Evolutionary conservation across 2,888 invertebrate species (phyloP), one percentile per base, ranked within the genome.

Genomic region (Tethea ocularis): DNA sequence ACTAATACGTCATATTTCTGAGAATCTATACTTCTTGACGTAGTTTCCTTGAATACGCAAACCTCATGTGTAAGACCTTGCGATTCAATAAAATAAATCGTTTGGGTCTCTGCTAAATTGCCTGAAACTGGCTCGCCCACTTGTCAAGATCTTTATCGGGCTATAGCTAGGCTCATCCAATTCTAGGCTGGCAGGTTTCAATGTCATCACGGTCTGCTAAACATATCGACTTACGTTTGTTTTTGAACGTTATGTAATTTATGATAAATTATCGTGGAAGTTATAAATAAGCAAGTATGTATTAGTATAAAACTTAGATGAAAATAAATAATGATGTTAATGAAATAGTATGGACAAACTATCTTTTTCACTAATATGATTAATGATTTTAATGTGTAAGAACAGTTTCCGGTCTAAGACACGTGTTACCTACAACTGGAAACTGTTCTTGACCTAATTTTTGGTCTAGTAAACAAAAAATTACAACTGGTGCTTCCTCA

Each of bases 61-160:
- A 10, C n/a, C 46, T 20, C 46, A 20, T 64, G 56, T 60, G 56
- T 60, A 60, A 74, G 76, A 77, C 84, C 86, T 85, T 83, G 84
- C 69, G 58, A 69, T 74, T 74, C 77, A 80, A 81, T 86, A 65
- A 74, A 77, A 73, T 54, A 22, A 54, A 70, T 67, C 71, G 67
- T 69, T 66, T 59, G 64, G 69, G 60, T 67, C 64, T 62, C 62
- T 66, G 59, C 63, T 68, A 69, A 76, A 78, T 76, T 77, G 71
- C 38, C 63, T 65, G 62, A 67, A 68, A 63, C 72, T 58, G 61
- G 67, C 71, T 76, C 71, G 69, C 71, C 72, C 68, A 76, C 72
- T 67, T 64, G 13, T 56, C 46, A 57, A 71, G 69, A 73, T 72
- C 63, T 60, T 64, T 69, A 75, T 72, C 62, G 58, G 62, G 61